These are phyloP conservation scores for Hemaris fuciformis DNA, from an alignment of 2,888 invertebrate species.

Conservation along the genomic window DNA sequence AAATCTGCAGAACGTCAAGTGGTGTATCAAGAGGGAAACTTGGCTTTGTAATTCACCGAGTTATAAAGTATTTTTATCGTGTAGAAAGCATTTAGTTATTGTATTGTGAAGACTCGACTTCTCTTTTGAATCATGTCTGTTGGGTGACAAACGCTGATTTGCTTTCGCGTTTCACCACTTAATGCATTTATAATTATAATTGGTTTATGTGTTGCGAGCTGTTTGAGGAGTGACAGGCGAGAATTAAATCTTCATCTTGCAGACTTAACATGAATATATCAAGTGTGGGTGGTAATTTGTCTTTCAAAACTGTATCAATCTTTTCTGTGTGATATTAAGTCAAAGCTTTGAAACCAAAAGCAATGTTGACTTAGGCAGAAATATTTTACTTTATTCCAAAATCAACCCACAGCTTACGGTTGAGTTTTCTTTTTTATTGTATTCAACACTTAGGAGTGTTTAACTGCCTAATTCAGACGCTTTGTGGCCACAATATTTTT, in stretches of 20 bases:
- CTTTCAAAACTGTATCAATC: neutral
- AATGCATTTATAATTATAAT: constrained; percentile 9
- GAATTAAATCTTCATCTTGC: neutral
- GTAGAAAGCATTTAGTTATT: constrained; percentile 1
- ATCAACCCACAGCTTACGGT: no score
- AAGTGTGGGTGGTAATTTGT: neutral
- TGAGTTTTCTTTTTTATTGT: no score
- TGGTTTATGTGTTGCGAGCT: constrained; percentile 10
- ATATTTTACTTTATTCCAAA: no score
- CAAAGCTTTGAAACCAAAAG: no score
- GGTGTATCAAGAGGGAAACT: neutral
- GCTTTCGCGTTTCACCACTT: constrained; percentile 1
- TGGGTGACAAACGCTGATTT: neutral
- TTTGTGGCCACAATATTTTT: no score
- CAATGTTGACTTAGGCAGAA: no score
- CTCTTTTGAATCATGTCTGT: neutral
- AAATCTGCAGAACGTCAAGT: neutral
- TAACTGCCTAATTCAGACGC: no score
- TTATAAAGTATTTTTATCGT: neutral
- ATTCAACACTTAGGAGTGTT: no score
- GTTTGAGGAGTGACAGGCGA: neutral
- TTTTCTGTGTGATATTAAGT: no score
- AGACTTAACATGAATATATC: neutral
- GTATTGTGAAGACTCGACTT: neutral
- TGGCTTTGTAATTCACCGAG: neutral